Conservation (phyloP, 2,888 invertebrate genomes). For the Catocala sponsa region DNA sequence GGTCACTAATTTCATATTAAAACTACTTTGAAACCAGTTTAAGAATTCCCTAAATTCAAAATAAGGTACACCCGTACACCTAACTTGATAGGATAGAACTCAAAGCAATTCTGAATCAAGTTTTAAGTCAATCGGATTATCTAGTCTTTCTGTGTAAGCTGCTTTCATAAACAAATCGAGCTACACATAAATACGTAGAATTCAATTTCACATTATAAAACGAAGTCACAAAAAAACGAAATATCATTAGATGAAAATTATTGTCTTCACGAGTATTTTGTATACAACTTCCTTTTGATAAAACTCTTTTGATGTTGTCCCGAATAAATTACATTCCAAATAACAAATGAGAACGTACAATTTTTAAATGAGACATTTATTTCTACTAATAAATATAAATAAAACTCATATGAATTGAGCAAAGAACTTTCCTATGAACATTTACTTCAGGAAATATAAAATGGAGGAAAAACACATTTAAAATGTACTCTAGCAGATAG, state of each 20-base stretch:
- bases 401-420: background rate
- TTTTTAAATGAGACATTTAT: slow-evolving; percentile 13
- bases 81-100: background rate
- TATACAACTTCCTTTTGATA: slow-evolving; percentile 13
- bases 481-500: background rate
- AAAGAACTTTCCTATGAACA: background rate
- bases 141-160: slow-evolving; percentile 10
- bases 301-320: slow-evolving; percentile 18
- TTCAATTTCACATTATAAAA: slow-evolving; percentile 12
- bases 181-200: slow-evolving; percentile 12
- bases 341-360: slow-evolving; percentile 8
- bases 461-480: background rate
- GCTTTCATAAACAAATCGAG: slow-evolving; percentile 14
- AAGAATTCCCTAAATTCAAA: background rate
- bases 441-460: background rate
- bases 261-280: slow-evolving; percentile 20
- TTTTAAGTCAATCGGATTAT: slow-evolving; percentile 13
- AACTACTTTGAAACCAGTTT: too few species aligned
- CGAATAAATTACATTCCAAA: slow-evolving; percentile 13
- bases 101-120: slow-evolving; percentile 4
- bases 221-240: slow-evolving; percentile 5
- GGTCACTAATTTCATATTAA: too few species aligned
- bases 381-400: slow-evolving; percentile 4
- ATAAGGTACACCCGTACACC: background rate
- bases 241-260: slow-evolving; percentile 19